A percentile compares a stretch with the other conserved stretches of the same genome.
phyloP scores from a whole-genome alignment of 2,888 invertebrate genomes.

The Pseudeuparius sepicola region DNA sequence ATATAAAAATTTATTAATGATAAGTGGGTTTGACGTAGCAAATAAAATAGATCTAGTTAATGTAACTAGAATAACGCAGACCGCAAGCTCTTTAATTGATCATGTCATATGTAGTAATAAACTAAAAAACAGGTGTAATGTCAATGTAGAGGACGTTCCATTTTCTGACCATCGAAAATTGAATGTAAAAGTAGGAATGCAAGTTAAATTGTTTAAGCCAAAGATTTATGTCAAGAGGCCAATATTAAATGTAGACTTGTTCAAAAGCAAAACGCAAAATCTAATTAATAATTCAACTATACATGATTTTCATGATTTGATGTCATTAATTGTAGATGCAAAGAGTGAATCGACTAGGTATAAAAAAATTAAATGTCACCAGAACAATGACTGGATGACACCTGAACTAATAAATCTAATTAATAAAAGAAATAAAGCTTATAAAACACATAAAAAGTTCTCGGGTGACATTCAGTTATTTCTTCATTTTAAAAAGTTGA shows the following conservation, averaged over 20 bases:
- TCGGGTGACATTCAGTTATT: background rate
- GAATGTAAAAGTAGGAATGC: background rate
- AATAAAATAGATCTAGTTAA: conserved; percentile 4
- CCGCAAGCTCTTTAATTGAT: conserved; percentile 2
- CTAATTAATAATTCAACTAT: background rate
- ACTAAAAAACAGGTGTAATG: conserved; percentile 6
- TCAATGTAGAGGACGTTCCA: conserved; percentile 5
- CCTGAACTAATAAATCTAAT: conserved; percentile 4
- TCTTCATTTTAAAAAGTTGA: conserved; percentile 1
- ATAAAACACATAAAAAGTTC: too few species aligned
- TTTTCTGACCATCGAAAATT: conserved; percentile 4
- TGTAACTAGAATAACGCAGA: conserved; percentile 5
- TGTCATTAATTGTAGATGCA: background rate
- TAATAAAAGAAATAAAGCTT: conserved; percentile 4
- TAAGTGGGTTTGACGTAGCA: background rate
- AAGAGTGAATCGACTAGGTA: conserved; percentile 4
- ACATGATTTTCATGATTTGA: background rate
- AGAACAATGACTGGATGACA: conserved; percentile 8
- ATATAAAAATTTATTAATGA: conserved; percentile 2
- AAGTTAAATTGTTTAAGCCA: conserved; percentile 6
- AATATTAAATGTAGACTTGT: conserved; percentile 2
- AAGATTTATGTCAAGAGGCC: background rate
- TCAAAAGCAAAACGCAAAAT: conserved; percentile 3
- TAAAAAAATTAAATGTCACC: conserved; percentile 5
- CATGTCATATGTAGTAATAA: conserved; percentile 6